Evolutionary conservation across 2,113 vertebrate genomes (phyloP).

Genomic region (Alouatta palliata): DNA sequence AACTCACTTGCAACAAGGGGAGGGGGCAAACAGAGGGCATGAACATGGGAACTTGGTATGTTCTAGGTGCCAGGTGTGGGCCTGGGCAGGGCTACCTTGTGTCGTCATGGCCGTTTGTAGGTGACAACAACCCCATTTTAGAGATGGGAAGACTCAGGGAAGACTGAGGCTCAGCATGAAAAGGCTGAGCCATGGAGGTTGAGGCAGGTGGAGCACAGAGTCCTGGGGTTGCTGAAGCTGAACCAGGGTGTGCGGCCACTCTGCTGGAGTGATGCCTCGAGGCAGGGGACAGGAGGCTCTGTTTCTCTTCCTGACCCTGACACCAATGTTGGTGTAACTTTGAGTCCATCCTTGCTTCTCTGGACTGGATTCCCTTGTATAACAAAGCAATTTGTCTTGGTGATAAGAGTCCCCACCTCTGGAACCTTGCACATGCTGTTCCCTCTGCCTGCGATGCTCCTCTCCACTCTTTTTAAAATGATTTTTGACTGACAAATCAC

Average conservation of each 20-base stretch:
- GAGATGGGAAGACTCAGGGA: neutral
- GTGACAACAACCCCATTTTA: neutral
- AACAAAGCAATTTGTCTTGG: neutral
- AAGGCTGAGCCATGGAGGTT: neutral
- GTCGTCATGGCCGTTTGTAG: neutral
- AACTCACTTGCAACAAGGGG: no score
- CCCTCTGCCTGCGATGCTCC: neutral
- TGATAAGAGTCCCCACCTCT: neutral
- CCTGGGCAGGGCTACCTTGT: neutral
- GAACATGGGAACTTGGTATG: neutral
- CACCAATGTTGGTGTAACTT: accelerated
- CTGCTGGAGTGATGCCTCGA: accelerated
- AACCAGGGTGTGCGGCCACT: no score
- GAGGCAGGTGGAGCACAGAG: neutral
- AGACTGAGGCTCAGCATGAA: neutral
- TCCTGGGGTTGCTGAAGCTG: neutral
- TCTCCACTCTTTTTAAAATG: neutral
- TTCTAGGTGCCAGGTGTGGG: neutral
- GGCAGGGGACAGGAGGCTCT: neutral
- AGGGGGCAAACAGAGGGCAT: neutral
- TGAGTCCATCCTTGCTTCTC: neutral
- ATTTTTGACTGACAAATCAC: neutral
- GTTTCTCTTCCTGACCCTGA: neutral
- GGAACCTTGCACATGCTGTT: neutral
- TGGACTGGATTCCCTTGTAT: neutral